Base-by-base conservation (phyloP, 2,888 invertebrate species). In the Suillia variegata region DNA sequence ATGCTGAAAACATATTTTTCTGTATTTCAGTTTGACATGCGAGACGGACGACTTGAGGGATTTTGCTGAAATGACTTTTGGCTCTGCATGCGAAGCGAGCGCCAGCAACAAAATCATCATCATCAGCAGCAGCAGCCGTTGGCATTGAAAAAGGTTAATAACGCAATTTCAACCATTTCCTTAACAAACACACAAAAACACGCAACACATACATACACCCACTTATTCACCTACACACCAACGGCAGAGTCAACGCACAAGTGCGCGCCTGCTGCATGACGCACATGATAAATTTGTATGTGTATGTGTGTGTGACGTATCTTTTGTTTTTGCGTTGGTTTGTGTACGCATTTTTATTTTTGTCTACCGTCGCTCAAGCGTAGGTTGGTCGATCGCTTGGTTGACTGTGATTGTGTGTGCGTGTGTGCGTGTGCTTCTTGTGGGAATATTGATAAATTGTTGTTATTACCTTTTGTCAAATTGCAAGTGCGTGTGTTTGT, bases 51-150 rank as follows among this genome's bases (percentile, higher is more conserved):
- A 77, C 76, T 77, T 75, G 68, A 75, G 79, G 79, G 79, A 79
- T 71, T 78, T 72, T 74, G 68, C 70, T 72, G 73, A 78, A 79
- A 79, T 79, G 76, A 79, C 78, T 79, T 77, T 75, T 79, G 77
- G 75, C 73, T 75, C 76, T 68, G 71, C 68, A 74, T 77, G 75
- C 71, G 70, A n/a, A 15, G 48, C 26, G 34, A 52, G 17, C 38
- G 42, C 38, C 21, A 45, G 47, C 6, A 38, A 48, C 48, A 38
- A 45, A 55, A 58, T 15, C 12, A 48, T 15, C 20, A 12, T 50
- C 56, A 62, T n/a, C 42, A 54, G 52, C 33, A 33, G 33, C 51
- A 59, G 34, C 69, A 67, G 66, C 62, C 66, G 69, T 63, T 73
- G 77, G 71, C 74, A 74, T 75, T 76, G 75, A 71, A 76, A 75